Percentiles rank a stretch among this genome's conserved stretches.
Conservation (phyloP, 2,113 vertebrate species). For the Climacteris rufus region DNA sequence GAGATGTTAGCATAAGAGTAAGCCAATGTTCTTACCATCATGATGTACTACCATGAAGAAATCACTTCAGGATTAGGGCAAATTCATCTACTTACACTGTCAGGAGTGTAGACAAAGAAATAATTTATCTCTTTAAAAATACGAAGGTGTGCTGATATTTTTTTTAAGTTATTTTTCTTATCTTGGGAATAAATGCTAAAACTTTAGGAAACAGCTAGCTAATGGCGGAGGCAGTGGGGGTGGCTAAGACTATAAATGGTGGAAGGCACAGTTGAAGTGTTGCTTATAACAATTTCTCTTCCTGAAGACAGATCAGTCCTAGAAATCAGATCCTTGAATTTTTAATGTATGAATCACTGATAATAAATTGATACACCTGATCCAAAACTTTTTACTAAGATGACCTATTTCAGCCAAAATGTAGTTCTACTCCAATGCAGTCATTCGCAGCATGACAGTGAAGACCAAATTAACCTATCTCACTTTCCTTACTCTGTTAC, state of each 20-base stretch:
- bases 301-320: neutral
- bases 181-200: neutral
- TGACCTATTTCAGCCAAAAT: neutral
- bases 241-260: neutral
- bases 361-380: neutral
- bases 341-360: neutral
- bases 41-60: neutral
- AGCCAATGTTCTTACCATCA: accelerated
- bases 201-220: neutral
- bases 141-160: neutral
- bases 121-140: neutral
- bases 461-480: neutral
- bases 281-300: neutral
- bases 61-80: accelerated
- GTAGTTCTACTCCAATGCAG: neutral
- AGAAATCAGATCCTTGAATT: neutral
- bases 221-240: accelerated
- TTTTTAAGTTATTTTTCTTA: neutral
- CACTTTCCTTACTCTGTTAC: neutral
- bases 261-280: accelerated
- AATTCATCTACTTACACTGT: neutral
- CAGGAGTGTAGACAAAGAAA: neutral
- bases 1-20: neutral
- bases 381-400: neutral
- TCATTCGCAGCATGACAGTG: neutral